Evolutionary conservation across 2,797 vertebrate species (phyloP), one percentile per base, ranked within the genome.

Genomic region (Sebastes nivosus): DNA sequence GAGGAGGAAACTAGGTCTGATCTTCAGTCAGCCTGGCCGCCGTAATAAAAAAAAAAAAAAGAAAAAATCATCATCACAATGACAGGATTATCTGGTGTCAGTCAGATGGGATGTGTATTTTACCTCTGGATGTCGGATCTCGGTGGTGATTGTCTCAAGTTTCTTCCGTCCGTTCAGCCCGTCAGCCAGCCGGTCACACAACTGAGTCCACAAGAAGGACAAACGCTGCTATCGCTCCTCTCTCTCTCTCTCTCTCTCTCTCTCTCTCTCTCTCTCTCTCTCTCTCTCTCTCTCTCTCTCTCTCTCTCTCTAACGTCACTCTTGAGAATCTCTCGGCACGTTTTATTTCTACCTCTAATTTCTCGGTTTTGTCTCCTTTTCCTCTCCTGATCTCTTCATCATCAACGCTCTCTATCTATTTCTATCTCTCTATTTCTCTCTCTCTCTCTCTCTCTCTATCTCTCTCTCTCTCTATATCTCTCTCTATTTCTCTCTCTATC

Each of bases 131-230:
- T 79, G 88, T 85, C 77, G 82, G 72, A 58, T 89, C 72, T 82
- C 73, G 32, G 34, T 36, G 80, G 25, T 42, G 79, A 77, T 72
- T 68, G 86, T 83, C 75, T 87, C 78, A 92, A 94, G 94, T 95
- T 94, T 92, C 78, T 85, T 79, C 77, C 72, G 76, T 77, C 76
- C 80, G 78, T 52, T 79, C 86, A 76, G 90, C 81, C 88, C 81
- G 93, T 89, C 38, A 42, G 38, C 38, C 90, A 90, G 86, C 91
- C 82, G 84, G 82, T 90, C 88, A 89, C 89, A 88, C 70, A 85
- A 88, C 94, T 85, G 94, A 94, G 90, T 90, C 90, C 87, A 89
- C 87, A 89, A 92, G 92, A 92, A 92, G 94, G 90, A 89, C 87
- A 85, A 89, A 91, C 90, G 88, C 91, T 87, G 93, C 82, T 87